phyloP scores from a whole-genome alignment of 2,113 vertebrate genomes.

The Diphyllodes magnificus region DNA sequence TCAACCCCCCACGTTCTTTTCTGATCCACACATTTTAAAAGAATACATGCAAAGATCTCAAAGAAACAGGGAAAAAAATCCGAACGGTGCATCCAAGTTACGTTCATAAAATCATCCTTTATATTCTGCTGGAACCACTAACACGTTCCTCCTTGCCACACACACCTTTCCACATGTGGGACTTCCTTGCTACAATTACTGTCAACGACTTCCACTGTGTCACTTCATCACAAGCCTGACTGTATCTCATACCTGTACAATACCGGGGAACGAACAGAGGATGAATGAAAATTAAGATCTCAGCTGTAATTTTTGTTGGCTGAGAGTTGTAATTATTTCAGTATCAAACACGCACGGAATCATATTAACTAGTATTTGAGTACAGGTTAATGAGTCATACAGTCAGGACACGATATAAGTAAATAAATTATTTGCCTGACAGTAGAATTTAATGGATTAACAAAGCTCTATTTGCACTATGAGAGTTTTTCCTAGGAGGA shows the following conservation, averaged over 20 bases:
- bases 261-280: background rate
- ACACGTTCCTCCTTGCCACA: rapidly evolving
- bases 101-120: no score
- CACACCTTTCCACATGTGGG: background rate
- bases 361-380: background rate
- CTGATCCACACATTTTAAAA: background rate
- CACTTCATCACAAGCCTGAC: background rate
- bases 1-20: rapidly evolving
- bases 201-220: background rate
- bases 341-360: background rate
- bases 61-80: background rate
- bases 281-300: background rate
- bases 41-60: background rate
- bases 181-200: background rate
- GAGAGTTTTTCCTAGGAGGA: background rate
- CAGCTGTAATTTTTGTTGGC: background rate
- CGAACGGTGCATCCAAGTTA: background rate
- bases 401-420: background rate
- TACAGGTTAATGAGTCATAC: background rate
- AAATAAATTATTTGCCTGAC: background rate
- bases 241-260: background rate
- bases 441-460: background rate
- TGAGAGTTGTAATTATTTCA: background rate
- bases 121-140: background rate
- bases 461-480: background rate